Conservation (phyloP, 2,797 vertebrate species). For the Peromyscus eremicus region DNA sequence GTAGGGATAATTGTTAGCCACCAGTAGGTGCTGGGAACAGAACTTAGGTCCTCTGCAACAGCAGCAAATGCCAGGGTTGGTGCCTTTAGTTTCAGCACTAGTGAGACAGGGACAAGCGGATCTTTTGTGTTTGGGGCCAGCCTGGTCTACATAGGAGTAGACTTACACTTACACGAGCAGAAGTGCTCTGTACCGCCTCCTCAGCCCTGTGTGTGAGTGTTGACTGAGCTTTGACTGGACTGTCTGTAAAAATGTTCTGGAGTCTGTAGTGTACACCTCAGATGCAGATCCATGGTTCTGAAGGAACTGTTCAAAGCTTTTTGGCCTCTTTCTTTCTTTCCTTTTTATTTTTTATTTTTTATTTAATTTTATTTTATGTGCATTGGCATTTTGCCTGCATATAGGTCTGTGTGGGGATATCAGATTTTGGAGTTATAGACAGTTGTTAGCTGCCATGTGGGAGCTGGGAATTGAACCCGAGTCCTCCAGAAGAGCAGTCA, state of each 20-base stretch:
- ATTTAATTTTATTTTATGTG: too few relatives aligned
- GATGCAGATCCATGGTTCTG: neutral
- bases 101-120: neutral
- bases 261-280: neutral
- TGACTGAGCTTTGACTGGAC: neutral
- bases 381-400: too few relatives aligned
- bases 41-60: neutral
- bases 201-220: constrained; percentile 12
- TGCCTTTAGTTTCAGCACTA: neutral
- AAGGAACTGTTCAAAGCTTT: neutral
- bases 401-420: too few relatives aligned
- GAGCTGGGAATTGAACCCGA: too few relatives aligned
- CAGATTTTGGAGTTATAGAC: too few relatives aligned
- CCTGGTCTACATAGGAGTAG: neutral
- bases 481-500: too few relatives aligned
- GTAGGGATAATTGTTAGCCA: neutral
- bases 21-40: neutral
- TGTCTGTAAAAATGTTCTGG: neutral
- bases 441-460: too few relatives aligned
- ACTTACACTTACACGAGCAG: neutral
- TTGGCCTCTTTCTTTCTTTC: neutral
- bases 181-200: neutral
- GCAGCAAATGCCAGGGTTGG: neutral
- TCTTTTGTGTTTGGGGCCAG: neutral
- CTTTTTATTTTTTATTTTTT: too few relatives aligned